Conservation (phyloP, 2,797 vertebrate species). For the Tokudaia muenninki region DNA sequence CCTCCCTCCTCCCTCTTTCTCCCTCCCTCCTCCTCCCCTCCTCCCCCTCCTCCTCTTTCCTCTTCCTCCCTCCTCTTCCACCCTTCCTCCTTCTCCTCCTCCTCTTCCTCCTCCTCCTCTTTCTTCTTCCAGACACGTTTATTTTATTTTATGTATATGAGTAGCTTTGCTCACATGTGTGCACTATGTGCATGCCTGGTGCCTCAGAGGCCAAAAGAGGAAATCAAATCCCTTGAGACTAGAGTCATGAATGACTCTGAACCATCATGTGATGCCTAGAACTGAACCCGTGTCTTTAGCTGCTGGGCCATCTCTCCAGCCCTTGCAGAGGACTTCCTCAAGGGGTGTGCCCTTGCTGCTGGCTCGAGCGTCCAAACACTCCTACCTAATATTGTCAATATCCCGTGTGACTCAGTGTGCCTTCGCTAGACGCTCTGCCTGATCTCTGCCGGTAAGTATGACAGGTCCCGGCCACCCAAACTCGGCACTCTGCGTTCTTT, state of each 20-base stretch:
- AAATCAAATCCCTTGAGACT: not conserved
- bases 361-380: not conserved
- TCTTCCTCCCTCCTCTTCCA: too few species aligned
- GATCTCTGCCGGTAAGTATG: not conserved
- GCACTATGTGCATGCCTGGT: not conserved
- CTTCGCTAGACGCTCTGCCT: not conserved
- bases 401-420: not conserved
- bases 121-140: not conserved
- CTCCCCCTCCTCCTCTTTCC: fast-evolving
- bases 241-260: not conserved
- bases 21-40: fast-evolving
- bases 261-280: not conserved
- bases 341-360: not conserved
- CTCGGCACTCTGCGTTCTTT: not conserved
- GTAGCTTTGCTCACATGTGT: not conserved
- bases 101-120: not conserved
- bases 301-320: not conserved
- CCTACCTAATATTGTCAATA: not conserved
- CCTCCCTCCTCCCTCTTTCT: not conserved
- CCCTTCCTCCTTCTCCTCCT: too few species aligned
- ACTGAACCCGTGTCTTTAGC: not conserved
- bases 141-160: not conserved
- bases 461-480: not conserved
- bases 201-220: not conserved
- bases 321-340: not conserved